Evolutionary conservation across 2,113 vertebrate genomes (phyloP).

Genomic region (Malurus melanocephalus): DNA sequence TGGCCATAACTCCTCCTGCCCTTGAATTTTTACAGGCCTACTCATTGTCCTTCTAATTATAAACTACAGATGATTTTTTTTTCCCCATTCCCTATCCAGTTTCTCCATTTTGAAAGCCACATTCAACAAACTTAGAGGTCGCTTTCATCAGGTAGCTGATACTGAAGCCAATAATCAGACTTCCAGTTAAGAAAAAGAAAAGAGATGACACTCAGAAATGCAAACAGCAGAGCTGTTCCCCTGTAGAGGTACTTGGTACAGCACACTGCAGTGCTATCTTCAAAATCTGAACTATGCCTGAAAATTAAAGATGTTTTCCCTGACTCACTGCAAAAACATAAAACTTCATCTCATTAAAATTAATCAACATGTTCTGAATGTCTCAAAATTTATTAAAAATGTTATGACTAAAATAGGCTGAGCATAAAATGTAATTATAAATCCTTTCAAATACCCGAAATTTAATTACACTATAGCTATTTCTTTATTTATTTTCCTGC

Average conservation of each 20-base stretch:
- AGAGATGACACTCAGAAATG: not conserved
- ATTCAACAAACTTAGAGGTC: accelerated
- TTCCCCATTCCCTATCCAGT: not conserved
- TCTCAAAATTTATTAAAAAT: not conserved
- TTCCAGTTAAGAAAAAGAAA: not conserved
- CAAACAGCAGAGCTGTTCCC: not conserved
- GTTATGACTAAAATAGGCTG: not conserved
- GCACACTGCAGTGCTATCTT: accelerated
- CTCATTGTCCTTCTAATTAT: not conserved
- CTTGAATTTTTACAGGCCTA: not conserved
- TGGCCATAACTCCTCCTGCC: not conserved
- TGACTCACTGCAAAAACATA: not conserved
- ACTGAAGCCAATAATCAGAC: not conserved
- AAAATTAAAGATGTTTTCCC: not conserved
- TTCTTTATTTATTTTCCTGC: not conserved
- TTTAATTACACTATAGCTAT: not conserved
- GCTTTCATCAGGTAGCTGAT: not conserved
- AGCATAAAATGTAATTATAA: not conserved
- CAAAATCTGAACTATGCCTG: not conserved
- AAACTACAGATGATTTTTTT: not conserved
- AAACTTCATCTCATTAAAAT: not conserved
- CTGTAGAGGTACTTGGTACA: accelerated
- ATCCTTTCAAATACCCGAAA: not conserved
- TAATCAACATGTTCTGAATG: not conserved
- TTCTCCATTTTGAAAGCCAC: not conserved